phyloP scores from a whole-genome alignment of 2,113 vertebrate species.

The Odontophorus gujanensis region DNA sequence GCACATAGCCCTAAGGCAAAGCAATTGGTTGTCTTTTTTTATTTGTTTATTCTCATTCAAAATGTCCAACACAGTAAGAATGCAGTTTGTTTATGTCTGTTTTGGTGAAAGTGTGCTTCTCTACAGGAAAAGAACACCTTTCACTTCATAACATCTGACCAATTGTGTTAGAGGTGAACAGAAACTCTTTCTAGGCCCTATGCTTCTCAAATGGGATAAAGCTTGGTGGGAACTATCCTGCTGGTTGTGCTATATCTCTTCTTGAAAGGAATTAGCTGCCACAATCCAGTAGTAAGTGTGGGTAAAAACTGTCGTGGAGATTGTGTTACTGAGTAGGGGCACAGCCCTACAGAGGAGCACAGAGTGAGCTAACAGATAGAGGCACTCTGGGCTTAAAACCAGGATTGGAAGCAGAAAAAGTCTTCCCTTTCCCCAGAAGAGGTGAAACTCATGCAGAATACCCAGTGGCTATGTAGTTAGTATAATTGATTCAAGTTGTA shows the following conservation, averaged over 20 bases:
- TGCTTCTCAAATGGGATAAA: background rate
- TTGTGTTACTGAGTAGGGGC: background rate
- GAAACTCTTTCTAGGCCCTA: background rate
- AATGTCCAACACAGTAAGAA: background rate
- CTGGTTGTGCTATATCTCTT: background rate
- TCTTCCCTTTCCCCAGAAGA: background rate
- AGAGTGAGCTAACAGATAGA: background rate
- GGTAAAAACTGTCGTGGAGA: background rate
- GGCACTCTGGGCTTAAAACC: background rate
- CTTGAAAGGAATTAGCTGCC: background rate
- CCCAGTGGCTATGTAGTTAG: background rate
- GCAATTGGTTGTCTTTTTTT: background rate
- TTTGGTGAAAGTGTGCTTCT: background rate
- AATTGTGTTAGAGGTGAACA: background rate
- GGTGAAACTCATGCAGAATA: background rate
- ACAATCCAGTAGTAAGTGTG: background rate
- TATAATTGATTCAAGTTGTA: background rate
- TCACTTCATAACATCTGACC: too few relatives aligned
- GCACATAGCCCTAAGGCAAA: background rate
- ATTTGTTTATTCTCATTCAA: background rate
- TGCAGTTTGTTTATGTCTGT: background rate
- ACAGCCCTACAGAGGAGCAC: background rate
- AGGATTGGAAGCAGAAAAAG: background rate
- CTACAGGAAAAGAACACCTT: background rate
- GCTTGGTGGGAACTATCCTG: background rate